phyloP scores from a whole-genome alignment of 2,888 invertebrate species.

The Clistopyga incitator region DNA sequence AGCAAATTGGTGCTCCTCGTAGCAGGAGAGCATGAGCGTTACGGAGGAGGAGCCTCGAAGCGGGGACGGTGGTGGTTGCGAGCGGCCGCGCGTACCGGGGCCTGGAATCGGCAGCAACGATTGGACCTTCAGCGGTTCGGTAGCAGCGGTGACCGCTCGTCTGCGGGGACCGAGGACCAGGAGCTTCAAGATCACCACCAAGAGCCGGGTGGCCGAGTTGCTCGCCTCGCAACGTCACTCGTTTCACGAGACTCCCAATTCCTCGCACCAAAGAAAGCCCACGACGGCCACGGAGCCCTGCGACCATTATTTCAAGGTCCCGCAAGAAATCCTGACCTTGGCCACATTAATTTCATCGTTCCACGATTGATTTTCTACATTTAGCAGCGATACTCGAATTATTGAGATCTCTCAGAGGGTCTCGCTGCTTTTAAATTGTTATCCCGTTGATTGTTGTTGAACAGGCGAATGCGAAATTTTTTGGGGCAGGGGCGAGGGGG shows the following conservation, averaged over 20 bases:
- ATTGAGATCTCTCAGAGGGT: too few relatives aligned
- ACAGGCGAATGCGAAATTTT: too few relatives aligned
- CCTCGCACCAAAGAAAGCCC: conserved; percentile 4
- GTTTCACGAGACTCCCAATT: conserved; percentile 79
- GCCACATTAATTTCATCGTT: background rate
- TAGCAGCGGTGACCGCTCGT: conserved; percentile 33
- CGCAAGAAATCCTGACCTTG: background rate
- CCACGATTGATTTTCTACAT: background rate
- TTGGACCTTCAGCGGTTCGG: conserved; percentile 28
- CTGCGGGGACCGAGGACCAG: conserved; percentile 11
- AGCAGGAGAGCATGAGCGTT: conserved; percentile 86
- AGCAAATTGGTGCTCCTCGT: conserved; percentile 87
- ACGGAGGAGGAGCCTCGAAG: conserved; percentile 78
- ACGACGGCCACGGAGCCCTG: conserved; percentile 15
- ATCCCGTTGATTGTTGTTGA: too few relatives aligned
- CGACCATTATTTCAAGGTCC: conserved; percentile 63
- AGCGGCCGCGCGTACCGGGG: conserved; percentile 63
- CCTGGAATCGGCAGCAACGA: conserved; percentile 70
- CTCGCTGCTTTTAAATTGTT: too few relatives aligned
- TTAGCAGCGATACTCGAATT: background rate
- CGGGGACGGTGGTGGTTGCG: conserved; percentile 43
- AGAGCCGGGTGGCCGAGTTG: conserved; percentile 81
- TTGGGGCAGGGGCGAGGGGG: too few relatives aligned
- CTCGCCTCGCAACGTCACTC: conserved; percentile 85
- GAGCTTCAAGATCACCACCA: conserved; percentile 4